These are phyloP conservation scores for Melanostoma scalare DNA, from an alignment of 2,888 invertebrate species.

Conservation along the genomic window DNA sequence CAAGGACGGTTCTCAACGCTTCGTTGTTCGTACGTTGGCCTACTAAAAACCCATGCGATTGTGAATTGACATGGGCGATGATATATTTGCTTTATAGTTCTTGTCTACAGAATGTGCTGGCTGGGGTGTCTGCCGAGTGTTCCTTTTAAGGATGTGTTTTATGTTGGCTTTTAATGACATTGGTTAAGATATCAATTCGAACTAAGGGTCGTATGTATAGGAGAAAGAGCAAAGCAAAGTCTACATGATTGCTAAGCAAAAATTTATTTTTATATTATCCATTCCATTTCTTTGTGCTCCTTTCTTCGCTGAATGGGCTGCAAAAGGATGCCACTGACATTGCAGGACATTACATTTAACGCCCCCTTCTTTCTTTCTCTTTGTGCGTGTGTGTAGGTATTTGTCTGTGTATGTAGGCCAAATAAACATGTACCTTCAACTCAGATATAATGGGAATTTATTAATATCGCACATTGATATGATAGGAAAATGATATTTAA, in stretches of 20 bases:
- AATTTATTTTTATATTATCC: conserved; percentile 60
- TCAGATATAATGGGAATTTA: conserved; percentile 39
- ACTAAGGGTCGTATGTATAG: neutral
- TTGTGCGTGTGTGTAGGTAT: neutral
- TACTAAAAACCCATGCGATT: conserved; percentile 32
- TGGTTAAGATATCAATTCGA: conserved; percentile 52
- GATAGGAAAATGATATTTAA: conserved; percentile 66
- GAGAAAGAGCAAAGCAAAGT: conserved; percentile 2
- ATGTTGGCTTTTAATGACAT: conserved; percentile 53
- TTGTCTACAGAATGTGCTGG: conserved; percentile 39
- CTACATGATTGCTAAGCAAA: conserved; percentile 2
- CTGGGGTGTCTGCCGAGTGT: conserved; percentile 40
- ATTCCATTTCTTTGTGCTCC: conserved; percentile 4
- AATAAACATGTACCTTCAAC: conserved; percentile 2
- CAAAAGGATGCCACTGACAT: conserved; percentile 55
- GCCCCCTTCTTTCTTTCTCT: neutral
- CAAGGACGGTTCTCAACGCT: conserved; percentile 17
- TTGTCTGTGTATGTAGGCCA: too few species aligned
- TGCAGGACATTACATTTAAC: conserved; percentile 52
- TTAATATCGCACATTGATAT: conserved; percentile 62
- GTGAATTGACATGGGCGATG: conserved; percentile 42
- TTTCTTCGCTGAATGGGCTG: conserved; percentile 11
- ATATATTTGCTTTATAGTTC: conserved; percentile 51
- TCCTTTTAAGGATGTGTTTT: conserved; percentile 64
- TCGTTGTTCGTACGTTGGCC: conserved; percentile 10